Base-by-base conservation (phyloP, 2,888 invertebrate genomes). In the Megaustenia siamemsis region DNA sequence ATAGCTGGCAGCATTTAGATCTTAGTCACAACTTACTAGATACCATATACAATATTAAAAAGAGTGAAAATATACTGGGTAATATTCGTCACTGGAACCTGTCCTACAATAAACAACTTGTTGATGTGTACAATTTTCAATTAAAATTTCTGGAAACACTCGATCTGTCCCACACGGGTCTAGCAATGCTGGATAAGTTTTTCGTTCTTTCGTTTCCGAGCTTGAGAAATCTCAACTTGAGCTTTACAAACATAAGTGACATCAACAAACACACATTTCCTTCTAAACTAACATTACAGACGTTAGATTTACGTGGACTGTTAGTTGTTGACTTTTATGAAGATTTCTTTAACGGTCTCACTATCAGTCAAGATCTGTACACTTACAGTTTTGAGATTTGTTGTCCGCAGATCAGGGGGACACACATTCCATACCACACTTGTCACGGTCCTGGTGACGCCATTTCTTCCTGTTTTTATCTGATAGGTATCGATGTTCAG, bases 381-480 rank as follows among this genome's bases (percentile, higher is more conserved):
- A 77, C 81, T 0, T 77, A 85, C 60, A 85, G 49, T 60, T 82
- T 76, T 28, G 82, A 69, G 5, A 12, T 85, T 15, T 85, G 86
- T 32, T 83, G 81, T 71, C 24, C 66, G 32, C 28, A 81, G 53
- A 75, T 85, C 35, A 56, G 80, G 28, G 80, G 81, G 1, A 21
- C 10, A 43, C 43, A 28, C 0, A 83, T 84, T 18, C n/a, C 56
- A 8, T 24, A 35, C 21, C 3, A 88, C 43, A 86, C 88, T 66
- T 92, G 92, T 73, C 85, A 85, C 6, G 90, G 92, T 3, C 89
- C 88, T 75, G 87, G 87, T 12, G 92, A 92, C 73, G 91, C 90
- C 60, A 90, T 92, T 60, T 92, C 92, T 0, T 91, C 91, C 21
- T 92, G 92, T 79, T 90, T 90, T 79, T 91, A 92, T 77, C 85